Evolutionary conservation across 2,113 vertebrate genomes (phyloP).

Genomic region (Tupaia tana): DNA sequence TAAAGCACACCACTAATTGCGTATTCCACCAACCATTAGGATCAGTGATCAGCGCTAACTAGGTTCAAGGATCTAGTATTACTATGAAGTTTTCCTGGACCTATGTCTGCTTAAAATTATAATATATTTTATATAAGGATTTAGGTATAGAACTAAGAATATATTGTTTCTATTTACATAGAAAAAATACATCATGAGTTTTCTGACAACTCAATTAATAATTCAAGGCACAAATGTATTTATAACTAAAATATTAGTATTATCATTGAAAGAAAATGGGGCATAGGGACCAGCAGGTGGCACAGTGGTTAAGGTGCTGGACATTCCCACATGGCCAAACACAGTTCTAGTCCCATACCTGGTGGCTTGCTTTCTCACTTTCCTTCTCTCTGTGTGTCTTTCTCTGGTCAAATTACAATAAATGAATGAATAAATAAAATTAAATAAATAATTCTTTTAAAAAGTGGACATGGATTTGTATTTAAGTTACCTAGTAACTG

Average conservation of each 20-base stretch:
- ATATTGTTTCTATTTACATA: no score
- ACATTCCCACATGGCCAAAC: no score
- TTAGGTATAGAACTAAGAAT: not conserved
- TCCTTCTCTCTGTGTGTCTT: no score
- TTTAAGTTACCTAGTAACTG: not conserved
- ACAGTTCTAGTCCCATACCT: no score
- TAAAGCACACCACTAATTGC: not conserved
- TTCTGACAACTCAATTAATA: not conserved
- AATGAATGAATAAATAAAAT: no score
- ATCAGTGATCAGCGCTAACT: constrained; percentile 1
- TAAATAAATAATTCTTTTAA: no score
- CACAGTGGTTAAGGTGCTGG: no score
- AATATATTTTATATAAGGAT: constrained; percentile 22
- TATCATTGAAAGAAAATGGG: not conserved
- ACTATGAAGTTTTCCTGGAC: constrained; percentile 39
- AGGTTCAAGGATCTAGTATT: not conserved
- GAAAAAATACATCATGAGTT: no score
- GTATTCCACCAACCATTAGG: constrained; percentile 38
- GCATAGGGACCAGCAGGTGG: no score
- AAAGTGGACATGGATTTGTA: not conserved
- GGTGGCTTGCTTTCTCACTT: no score
- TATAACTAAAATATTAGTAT: not conserved
- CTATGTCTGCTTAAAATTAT: constrained; percentile 34
- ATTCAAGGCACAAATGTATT: constrained; percentile 9
- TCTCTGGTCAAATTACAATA: no score